Percentiles rank a stretch among this genome's conserved stretches.
These are phyloP conservation scores for Eristalis intricaria DNA, from an alignment of 2,888 invertebrate genomes.

Conservation along the genomic window DNA sequence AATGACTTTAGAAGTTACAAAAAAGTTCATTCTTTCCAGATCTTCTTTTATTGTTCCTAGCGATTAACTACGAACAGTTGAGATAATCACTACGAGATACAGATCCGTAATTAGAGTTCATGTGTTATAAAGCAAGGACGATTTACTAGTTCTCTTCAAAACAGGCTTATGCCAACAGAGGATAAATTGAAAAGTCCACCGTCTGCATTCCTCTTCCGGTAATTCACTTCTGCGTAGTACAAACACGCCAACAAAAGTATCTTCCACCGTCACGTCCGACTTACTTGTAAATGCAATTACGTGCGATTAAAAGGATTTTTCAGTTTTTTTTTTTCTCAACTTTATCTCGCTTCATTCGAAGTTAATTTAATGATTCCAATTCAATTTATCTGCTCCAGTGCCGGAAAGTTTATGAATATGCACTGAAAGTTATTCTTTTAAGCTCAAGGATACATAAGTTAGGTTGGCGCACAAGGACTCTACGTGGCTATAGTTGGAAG, in stretches of 20 bases:
- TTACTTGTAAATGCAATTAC: slow-evolving; percentile 7
- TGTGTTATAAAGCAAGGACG: not conserved
- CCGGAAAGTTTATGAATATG: slow-evolving; percentile 19
- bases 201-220: not conserved
- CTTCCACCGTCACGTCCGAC: not conserved
- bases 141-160: not conserved
- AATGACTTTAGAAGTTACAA: too few relatives aligned
- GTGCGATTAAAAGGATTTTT: slow-evolving; percentile 14
- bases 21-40: too few relatives aligned
- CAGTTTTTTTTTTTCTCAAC: not conserved
- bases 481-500: slow-evolving; percentile 9
- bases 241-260: not conserved
- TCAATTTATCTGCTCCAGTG: slow-evolving; percentile 18
- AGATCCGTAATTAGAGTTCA: not conserved
- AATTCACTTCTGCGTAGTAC: not conserved
- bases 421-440: slow-evolving; percentile 4
- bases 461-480: not conserved
- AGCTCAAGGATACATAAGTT: not conserved
- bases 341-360: slow-evolving; percentile 8
- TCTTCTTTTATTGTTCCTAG: too few relatives aligned
- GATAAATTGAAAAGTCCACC: not conserved
- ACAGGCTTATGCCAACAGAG: not conserved
- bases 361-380: slow-evolving; percentile 13
- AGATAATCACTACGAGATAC: not conserved
- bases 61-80: not conserved